Conservation (phyloP, 1,140 invertebrate species). For the Notospermus geniculatus region DNA sequence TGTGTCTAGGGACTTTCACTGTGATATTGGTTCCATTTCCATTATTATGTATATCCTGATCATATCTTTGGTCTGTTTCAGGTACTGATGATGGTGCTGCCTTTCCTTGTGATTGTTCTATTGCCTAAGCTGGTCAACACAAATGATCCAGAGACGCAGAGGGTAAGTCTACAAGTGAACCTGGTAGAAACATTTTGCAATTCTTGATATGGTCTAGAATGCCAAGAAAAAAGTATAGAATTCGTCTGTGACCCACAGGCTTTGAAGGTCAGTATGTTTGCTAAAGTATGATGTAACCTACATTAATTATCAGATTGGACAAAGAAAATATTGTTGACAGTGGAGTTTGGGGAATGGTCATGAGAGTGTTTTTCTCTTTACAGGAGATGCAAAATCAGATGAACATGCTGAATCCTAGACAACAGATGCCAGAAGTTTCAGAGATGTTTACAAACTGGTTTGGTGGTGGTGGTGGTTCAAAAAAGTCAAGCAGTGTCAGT, state of each 20-base stretch:
- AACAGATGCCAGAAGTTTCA: constrained; percentile 35
- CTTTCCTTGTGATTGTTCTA: constrained; percentile 85
- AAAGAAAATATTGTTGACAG: not conserved
- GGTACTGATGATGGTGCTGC: constrained; percentile 94
- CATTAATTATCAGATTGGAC: not conserved
- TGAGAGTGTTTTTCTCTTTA: not conserved
- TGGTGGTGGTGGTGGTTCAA: constrained; percentile 25
- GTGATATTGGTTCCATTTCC: no score
- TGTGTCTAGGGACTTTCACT: no score
- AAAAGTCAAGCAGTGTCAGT: not conserved
- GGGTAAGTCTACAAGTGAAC: no score
- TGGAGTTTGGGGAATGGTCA: not conserved
- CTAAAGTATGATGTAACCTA: not conserved
- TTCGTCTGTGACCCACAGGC: not conserved
- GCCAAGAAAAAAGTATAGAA: not conserved
- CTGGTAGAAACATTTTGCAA: not conserved
- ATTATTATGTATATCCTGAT: no score
- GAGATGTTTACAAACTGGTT: constrained; percentile 32
- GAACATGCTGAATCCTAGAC: constrained; percentile 31
- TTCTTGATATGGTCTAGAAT: not conserved
- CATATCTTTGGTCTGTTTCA: constrained; percentile 19
- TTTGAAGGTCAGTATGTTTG: not conserved
- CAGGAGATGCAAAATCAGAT: constrained; percentile 29
- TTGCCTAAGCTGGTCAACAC: constrained; percentile 92
- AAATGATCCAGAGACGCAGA: constrained; percentile 86